Evolutionary conservation across 2,888 invertebrate species (phyloP), one percentile per base, ranked within the genome.

Genomic region (Dynastes tityus): DNA sequence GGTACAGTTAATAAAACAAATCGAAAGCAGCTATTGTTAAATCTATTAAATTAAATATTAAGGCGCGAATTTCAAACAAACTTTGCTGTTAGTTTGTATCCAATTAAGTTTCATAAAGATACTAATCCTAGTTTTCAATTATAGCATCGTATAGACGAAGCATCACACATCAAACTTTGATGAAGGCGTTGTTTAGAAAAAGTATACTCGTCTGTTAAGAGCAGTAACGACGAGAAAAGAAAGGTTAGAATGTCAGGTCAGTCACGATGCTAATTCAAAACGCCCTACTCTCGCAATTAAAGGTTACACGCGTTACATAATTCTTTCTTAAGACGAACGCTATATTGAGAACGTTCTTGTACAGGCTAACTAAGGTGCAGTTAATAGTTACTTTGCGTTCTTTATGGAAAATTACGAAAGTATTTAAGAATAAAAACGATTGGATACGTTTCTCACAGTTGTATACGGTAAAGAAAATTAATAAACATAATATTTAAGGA

Each of bases 191-290:
- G 70, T 37, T 75, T n/a, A 2, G n/a, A 67, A 55, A 65, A 55
- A 58, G 75, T 9, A 75, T 37, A 77, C 45, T 37, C 75, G 58
- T 75, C 73, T 68, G 55, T 67, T 61, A 68, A 63, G 13, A 11
- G 63, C 22, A 13, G 11, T 29, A 32, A 63, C 6, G 32, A 55
- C 22, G n/a, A 76, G 68, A 71, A 68, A 78, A 74, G 71, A 81
- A 81, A 82, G 65, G 79, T 80, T 76, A 82, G 79, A 82, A 79
- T 79, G 82, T 77, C 81, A 81, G 82, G 81, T 82, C 82, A 79
- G 82, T 81, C 82, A 82, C 82, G 82, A 79, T 58, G 76, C 40
- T 68, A 76, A 80, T 67, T 76, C 76, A 61, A 76, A 81, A 37
- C 74, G 76, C 65, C 67, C 61, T 78, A 77, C 79, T 80, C 80